Percentiles rank a stretch among this genome's conserved stretches.
Conservation (phyloP, 2,797 vertebrate species). For the Anabas testudineus region DNA sequence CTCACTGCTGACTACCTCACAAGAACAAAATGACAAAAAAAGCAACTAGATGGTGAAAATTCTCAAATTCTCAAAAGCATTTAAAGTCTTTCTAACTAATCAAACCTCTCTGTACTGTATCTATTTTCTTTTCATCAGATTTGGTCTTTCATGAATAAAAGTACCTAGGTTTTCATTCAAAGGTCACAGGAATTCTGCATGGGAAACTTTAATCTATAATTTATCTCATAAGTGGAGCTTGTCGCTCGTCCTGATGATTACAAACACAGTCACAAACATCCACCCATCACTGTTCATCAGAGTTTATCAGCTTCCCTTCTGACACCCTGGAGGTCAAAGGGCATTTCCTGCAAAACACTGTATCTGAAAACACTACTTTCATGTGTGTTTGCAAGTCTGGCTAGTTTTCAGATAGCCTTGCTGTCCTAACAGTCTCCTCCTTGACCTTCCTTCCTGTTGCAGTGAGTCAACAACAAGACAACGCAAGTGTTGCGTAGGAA, state of each 20-base stretch:
- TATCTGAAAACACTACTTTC: neutral
- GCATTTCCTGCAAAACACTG: slow-evolving; percentile 44
- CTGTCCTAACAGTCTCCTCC: neutral
- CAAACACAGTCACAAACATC: slow-evolving; percentile 11
- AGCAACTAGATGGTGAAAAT: neutral
- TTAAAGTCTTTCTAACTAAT: too few species aligned
- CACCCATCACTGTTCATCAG: neutral
- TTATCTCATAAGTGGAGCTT: neutral
- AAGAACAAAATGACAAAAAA: too few species aligned
- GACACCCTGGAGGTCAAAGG: slow-evolving; percentile 56
- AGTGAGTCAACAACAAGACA: neutral
- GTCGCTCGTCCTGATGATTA: neutral
- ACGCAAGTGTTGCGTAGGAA: neutral
- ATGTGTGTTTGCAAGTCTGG: slow-evolving; percentile 7
- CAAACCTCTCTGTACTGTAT: too few species aligned
- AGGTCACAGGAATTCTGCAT: too few species aligned
- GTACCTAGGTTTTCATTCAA: neutral
- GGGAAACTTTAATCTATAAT: neutral
- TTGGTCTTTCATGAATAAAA: too few species aligned
- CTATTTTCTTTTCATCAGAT: too few species aligned
- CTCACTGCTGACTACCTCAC: too few species aligned
- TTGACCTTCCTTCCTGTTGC: slow-evolving; percentile 40
- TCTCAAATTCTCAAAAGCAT: too few species aligned
- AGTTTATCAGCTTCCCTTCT: slow-evolving; percentile 22
- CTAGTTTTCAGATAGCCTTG: neutral